Base-by-base conservation (phyloP, 2,113 vertebrate genomes). In the Syrmaticus mikado region DNA sequence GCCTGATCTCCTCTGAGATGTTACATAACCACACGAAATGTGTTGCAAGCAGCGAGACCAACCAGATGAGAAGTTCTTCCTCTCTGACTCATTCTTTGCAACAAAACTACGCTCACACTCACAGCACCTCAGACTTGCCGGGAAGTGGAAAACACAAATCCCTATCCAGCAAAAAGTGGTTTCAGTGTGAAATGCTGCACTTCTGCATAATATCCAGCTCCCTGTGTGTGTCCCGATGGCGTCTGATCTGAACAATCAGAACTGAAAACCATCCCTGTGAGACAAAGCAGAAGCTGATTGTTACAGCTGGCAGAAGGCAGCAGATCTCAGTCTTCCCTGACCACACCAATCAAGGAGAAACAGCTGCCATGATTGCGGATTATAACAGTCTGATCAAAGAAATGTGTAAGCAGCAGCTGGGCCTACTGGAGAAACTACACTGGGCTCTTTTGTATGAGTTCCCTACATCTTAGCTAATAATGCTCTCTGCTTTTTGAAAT, bases 21-120 rank as follows among this genome's bases (percentile, higher is more conserved):
- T 96, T 95, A 92, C 3, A 57, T 76, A 94, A 96, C 11, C 25
- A 22, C 53, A 8, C 13, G 2, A 34, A 52, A 7, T 8, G 40
- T 25, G 91, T 32, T 46, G 45, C 81, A 77, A 76, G 84, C 89
- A 89, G 75, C 67, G 87, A 94, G 95, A 93, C 89, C 89, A 85
- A 91, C 73, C 91, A 85, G 82, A 95, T 82, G 89, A 79, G 95
- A 3, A 90, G 66, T 41, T 80, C 27, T 85, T 94, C 67, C 84
- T 62, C 67, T 86, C 78, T 88, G 94, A 89, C 78, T 96, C 84
- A 82, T 38, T 87, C 48, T 74, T 76, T 62, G 73, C 50, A 77
- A 32, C 58, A 61, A 46, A 90, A 73, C 67, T 8, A 1, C 15
- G 71, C 45, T 61, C 50, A 72, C 34, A 58, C 76, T 41, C 40